These are phyloP conservation scores for Sialia sialis DNA, from an alignment of 2,113 vertebrate species.

Conservation along the genomic window DNA sequence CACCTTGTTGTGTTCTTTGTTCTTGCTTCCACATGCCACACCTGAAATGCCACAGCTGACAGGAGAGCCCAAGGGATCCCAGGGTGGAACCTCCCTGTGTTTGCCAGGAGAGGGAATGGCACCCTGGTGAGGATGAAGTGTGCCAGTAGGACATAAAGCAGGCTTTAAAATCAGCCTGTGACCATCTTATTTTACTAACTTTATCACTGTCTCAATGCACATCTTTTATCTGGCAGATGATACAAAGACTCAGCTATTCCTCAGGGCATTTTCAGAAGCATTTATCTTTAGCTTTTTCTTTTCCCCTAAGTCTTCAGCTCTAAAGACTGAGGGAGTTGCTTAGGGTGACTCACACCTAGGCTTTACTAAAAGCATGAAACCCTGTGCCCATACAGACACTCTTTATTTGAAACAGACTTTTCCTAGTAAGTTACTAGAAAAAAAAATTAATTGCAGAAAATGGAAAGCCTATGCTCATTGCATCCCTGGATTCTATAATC, in stretches of 20 bases:
- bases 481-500: not conserved
- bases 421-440: not conserved
- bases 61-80: not conserved
- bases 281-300: not conserved
- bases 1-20: accelerated
- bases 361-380: not conserved
- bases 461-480: not conserved
- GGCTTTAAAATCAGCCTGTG: not conserved
- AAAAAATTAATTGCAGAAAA: not conserved
- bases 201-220: not conserved
- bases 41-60: not conserved
- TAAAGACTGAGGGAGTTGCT: not conserved
- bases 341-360: not conserved
- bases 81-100: not conserved
- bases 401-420: not conserved
- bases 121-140: accelerated
- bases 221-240: not conserved
- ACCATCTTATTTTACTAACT: not conserved
- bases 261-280: not conserved
- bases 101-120: not conserved
- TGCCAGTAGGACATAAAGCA: not conserved
- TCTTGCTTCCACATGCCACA: accelerated
- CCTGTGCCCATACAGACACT: not conserved
- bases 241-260: not conserved
- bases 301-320: not conserved